Evolutionary conservation across 2,888 invertebrate species (phyloP).

Genomic region (Nomada fabriciana): DNA sequence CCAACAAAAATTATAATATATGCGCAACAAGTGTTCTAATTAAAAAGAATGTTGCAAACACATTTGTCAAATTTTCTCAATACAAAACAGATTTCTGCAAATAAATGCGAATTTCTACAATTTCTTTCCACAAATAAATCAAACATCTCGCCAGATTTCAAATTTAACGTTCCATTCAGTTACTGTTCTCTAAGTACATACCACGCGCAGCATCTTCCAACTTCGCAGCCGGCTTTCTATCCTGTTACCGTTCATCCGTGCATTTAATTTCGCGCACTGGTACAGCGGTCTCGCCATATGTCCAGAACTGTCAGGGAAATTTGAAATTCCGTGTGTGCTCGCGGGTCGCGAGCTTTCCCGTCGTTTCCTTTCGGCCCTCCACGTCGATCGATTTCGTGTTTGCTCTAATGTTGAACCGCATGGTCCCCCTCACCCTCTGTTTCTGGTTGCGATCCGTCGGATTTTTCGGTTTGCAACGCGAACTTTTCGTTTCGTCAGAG

Average conservation of each 20-base stretch:
- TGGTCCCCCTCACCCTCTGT: background rate
- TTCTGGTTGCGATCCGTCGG: background rate
- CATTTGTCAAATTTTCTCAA: too few relatives aligned
- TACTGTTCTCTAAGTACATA: background rate
- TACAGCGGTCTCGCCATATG: background rate
- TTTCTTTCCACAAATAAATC: too few relatives aligned
- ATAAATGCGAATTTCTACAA: too few relatives aligned
- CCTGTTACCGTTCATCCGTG: background rate
- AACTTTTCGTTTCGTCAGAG: background rate
- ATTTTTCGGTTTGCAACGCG: background rate
- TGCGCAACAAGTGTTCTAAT: too few relatives aligned
- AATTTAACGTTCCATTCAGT: background rate
- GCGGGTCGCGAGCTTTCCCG: background rate
- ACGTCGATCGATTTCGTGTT: conserved; percentile 22
- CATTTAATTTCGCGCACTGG: conserved; percentile 7
- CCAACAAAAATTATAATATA: too few relatives aligned
- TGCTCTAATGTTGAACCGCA: conserved; percentile 22
- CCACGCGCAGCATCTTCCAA: background rate
- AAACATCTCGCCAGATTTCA: background rate
- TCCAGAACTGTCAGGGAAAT: conserved; percentile 18
- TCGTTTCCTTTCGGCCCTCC: background rate
- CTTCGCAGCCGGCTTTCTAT: background rate
- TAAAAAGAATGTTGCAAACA: too few relatives aligned
- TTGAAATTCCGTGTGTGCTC: conserved; percentile 24
- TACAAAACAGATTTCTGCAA: too few relatives aligned